Evolutionary conservation across 2,797 vertebrate species (phyloP), one percentile per base, ranked within the genome.

Genomic region (Hephaestus fuliginosus): DNA sequence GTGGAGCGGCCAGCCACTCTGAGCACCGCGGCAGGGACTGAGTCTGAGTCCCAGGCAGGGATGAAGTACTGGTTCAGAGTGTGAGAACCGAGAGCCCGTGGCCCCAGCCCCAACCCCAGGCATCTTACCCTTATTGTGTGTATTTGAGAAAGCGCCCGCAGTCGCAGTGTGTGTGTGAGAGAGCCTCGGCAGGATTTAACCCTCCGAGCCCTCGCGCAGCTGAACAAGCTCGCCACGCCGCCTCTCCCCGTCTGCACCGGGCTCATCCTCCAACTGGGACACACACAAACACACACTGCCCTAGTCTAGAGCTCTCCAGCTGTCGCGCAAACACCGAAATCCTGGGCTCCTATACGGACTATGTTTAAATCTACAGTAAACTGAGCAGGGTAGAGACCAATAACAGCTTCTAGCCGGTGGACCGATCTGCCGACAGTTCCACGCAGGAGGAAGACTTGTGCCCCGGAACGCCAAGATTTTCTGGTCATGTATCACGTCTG

Each of bases 141-240:
- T 74, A 70, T 83, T 83, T 89, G 87, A 90, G 83, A 90, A 67
- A 77, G 69, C 84, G 66, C 75, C 86, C 85, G 74, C 20, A 76
- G 73, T 79, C 71, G 48, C 80, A 84, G 70, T 82, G 57, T 84
- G 86, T 86, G 84, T 75, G 82, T 86, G 88, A 77, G 82, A 88
- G 81, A 76, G 83, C 90, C 86, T 84, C 90, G 82, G 89, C 88
- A 89, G 90, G 92, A 87, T 92, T 93, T 92, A 94, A 95, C 94
- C 94, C 93, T 90, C 85, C 65, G 84, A 93, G 94, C 91, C 92
- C 92, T 95, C 56, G 56, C 69, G 71, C 95, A 95, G 95, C 93
- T 95, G 94, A 93, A 93, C 93, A 95, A 96, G 95, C 94, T 93
- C 74, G 75, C 86, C 88, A 71, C 70, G 75, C 89, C 51, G 91